A percentile compares a stretch with the other conserved stretches of the same genome.
These are phyloP conservation scores for Synergus umbraculus DNA, from an alignment of 2,888 invertebrate species.

Conservation along the genomic window DNA sequence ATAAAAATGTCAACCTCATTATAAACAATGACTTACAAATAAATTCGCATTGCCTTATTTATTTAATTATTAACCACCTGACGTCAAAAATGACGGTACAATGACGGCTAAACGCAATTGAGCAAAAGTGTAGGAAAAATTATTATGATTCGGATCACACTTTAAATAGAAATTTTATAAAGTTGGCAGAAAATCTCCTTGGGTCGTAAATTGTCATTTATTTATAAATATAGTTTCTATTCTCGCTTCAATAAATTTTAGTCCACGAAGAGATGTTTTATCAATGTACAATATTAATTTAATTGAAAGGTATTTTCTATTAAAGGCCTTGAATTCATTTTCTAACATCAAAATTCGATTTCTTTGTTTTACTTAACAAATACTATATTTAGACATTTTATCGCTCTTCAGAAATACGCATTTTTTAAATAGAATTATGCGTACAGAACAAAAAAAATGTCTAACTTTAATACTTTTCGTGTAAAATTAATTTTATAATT, in stretches of 20 bases:
- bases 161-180: not conserved
- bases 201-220: not conserved
- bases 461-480: too few species aligned
- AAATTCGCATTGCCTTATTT: not conserved
- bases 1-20: not conserved
- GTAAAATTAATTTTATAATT: too few species aligned
- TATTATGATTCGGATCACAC: slow-evolving; percentile 2
- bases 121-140: slow-evolving; percentile 6
- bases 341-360: too few species aligned
- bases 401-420: too few species aligned
- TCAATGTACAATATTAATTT: not conserved
- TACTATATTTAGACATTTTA: too few species aligned
- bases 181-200: not conserved
- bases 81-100: not conserved
- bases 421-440: too few species aligned
- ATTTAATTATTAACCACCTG: not conserved
- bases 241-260: too few species aligned
- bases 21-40: not conserved
- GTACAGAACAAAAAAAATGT: too few species aligned
- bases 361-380: too few species aligned
- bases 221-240: too few species aligned
- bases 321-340: too few species aligned
- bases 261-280: not conserved
- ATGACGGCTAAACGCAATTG: slow-evolving; percentile 18
- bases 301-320: too few species aligned